A percentile compares a stretch with the other conserved stretches of the same genome.
These are phyloP conservation scores for Echinarachnius parma DNA, from an alignment of 53 echinoderm and acorn worm species.

Conservation along the genomic window DNA sequence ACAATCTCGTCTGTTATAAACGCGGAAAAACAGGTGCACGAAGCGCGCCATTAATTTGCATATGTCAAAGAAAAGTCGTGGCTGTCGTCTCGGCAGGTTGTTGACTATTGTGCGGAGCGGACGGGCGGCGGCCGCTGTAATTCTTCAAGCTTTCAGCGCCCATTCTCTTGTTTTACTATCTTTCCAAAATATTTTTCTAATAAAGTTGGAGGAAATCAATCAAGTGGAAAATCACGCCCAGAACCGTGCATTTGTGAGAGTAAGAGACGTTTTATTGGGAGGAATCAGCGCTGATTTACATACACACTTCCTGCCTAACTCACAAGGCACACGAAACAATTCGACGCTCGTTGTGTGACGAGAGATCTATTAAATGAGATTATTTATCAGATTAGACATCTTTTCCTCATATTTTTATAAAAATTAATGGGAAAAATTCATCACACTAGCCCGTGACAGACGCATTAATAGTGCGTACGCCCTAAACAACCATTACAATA, in stretches of 20 bases:
- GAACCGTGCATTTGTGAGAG: slow-evolving; percentile 7
- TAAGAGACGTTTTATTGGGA: slow-evolving; percentile 10
- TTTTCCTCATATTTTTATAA: slow-evolving; percentile 29
- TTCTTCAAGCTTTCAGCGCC: slow-evolving; percentile 18
- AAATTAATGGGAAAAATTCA: slow-evolving; percentile 52
- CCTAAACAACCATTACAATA: background rate
- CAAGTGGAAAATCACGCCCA: slow-evolving; percentile 26
- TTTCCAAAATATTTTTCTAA: slow-evolving; percentile 41
- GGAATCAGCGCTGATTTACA: slow-evolving; percentile 27
- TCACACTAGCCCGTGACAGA: slow-evolving; percentile 38
- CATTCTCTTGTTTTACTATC: slow-evolving; percentile 14
- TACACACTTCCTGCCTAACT: no score
- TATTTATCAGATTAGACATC: slow-evolving; percentile 43
- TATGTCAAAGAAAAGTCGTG: slow-evolving; percentile 25
- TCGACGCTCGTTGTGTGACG: slow-evolving; percentile 20
- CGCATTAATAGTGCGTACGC: slow-evolving; percentile 5
- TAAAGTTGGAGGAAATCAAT: slow-evolving; percentile 45
- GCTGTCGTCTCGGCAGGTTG: slow-evolving; percentile 22
- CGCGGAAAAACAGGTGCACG: slow-evolving; percentile 46
- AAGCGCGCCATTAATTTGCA: slow-evolving; percentile 47
- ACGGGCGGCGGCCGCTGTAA: slow-evolving; percentile 7
- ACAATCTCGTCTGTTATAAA: slow-evolving; percentile 35
- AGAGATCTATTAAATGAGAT: slow-evolving; percentile 10
- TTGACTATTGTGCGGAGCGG: no score
- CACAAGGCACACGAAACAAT: no score